Base-by-base conservation (phyloP, 1,140 invertebrate species). In the Cecropterus lyciades region DNA sequence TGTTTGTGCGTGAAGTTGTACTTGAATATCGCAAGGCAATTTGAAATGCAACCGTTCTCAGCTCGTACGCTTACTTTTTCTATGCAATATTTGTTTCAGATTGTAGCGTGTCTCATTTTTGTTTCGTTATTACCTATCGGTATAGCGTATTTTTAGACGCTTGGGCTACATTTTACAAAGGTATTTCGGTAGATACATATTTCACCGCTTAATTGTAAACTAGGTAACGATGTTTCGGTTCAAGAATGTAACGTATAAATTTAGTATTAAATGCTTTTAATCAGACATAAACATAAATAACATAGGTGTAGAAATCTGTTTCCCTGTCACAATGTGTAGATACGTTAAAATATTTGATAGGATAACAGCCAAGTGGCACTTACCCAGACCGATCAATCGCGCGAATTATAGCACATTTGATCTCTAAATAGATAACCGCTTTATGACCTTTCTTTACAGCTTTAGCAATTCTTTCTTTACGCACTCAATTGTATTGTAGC, bases 1-100 rank as follows among this genome's bases (percentile, higher is more conserved):
- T 71, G 46, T 70, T 55, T 73, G 55, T 66, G 48, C 43, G 55
- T 20, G 52, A 69, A 65, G 51, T 59, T 33, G 43, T 59, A 60
- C 27, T 60, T 48, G 49, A 52, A 52, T 52, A 37, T 60, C 27
- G 8, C 45, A 37, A 33, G 43, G 56, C 27, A 15, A 46, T 59
- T 59, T 48, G 56, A 60, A 48, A 48, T 60, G 27, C 40, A 27
- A 40, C 9, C 10, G 53, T 13, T 9, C 15, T 15, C 33, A 3
- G 9, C 20, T 42, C 17, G 15, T 33, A 9, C 30, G 9, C 52
- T 55, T 52, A 30, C 49, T 15, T 13, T 15, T 33, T 33, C 30
- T 33, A 10, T 33, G 30, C 30, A 33, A 33, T 33, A 33, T 33
- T 33, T 33, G 30, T 33, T 33, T 33, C 30, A 9, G 9, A 33